Evolutionary conservation across 2,888 invertebrate genomes (phyloP).

Genomic region (Agriotes lineatus): DNA sequence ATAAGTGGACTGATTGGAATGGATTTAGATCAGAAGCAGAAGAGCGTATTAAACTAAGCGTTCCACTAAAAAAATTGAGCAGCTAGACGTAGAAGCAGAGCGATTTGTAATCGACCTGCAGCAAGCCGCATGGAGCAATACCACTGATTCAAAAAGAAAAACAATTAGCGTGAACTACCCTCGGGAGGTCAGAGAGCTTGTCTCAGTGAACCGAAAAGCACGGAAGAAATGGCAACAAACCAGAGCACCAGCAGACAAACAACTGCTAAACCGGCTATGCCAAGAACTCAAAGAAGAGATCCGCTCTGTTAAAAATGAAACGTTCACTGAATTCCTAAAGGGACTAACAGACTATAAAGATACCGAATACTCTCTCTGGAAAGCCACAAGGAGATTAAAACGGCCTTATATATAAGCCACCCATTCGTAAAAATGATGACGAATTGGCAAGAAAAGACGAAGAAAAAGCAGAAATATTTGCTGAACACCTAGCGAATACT

Average conservation of each 20-base stretch:
- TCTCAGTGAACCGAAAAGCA: no score
- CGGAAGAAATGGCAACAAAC: no score
- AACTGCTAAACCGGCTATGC: no score
- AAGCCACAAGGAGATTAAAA: slow-evolving; percentile 39
- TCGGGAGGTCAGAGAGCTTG: no score
- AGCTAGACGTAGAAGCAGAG: slow-evolving; percentile 13
- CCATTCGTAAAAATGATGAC: neutral
- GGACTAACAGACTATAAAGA: slow-evolving; percentile 10
- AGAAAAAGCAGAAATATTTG: slow-evolving; percentile 23
- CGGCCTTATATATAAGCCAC: slow-evolving; percentile 8
- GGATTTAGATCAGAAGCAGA: no score
- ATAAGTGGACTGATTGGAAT: no score
- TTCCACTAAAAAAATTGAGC: slow-evolving; percentile 19
- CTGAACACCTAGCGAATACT: slow-evolving; percentile 26
- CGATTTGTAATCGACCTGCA: neutral
- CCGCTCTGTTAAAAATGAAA: slow-evolving; percentile 23
- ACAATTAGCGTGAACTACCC: no score
- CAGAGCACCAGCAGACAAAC: no score
- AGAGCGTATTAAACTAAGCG: slow-evolving; percentile 8
- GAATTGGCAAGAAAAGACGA: slow-evolving; percentile 4
- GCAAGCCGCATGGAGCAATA: slow-evolving; percentile 6
- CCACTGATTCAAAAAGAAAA: no score
- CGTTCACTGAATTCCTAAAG: slow-evolving; percentile 29
- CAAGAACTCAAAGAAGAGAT: slow-evolving; percentile 40
- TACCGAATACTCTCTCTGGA: slow-evolving; percentile 38